Percentiles rank a stretch among this genome's conserved stretches.
phyloP scores from a whole-genome alignment of 2,113 vertebrate genomes.

The Xerus inauris region DNA sequence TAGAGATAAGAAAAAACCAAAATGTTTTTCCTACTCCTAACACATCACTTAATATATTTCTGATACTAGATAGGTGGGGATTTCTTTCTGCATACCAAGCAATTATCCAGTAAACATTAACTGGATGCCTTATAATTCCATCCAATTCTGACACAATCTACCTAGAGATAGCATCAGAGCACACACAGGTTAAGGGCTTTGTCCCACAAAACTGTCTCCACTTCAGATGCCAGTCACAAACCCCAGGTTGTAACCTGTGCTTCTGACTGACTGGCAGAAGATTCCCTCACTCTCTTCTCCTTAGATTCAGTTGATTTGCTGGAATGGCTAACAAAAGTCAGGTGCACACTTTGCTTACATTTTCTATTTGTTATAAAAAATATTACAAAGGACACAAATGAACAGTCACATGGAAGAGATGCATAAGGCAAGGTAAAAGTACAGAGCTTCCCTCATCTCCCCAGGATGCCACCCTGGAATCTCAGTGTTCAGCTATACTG shows the following conservation, averaged over 20 bases:
- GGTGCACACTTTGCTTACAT: background rate
- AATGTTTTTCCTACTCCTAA: background rate
- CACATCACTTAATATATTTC: background rate
- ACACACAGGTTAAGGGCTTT: background rate
- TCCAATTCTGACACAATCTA: background rate
- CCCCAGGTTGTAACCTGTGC: background rate
- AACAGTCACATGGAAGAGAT: background rate
- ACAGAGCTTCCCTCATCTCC: background rate
- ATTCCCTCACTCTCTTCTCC: too few species aligned
- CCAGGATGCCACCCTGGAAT: background rate
- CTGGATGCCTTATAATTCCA: background rate
- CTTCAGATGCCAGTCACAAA: background rate
- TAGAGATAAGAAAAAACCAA: background rate
- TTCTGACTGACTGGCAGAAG: background rate
- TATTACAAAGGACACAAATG: background rate
- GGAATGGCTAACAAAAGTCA: background rate
- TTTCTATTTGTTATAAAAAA: background rate
- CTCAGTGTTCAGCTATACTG: background rate
- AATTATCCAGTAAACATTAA: background rate
- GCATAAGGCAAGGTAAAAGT: background rate
- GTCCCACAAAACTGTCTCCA: background rate
- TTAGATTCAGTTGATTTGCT: background rate
- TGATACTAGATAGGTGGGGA: background rate
- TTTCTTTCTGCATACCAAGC: background rate
- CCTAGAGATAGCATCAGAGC: background rate